Base-by-base conservation (phyloP, 2,888 invertebrate species). In the Melinopterus prodromus region DNA sequence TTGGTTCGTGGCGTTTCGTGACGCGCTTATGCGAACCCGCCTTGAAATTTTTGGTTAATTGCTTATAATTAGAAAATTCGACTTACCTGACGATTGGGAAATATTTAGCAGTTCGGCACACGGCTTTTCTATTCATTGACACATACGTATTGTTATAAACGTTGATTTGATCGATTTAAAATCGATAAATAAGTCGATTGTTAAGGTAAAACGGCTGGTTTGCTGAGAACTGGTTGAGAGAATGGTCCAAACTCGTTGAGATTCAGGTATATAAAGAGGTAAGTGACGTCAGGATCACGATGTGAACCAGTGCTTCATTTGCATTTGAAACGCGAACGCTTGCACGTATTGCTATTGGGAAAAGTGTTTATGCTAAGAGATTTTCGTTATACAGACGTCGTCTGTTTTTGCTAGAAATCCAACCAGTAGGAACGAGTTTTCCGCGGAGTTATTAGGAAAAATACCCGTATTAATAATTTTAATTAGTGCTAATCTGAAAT, bases 81-180 rank as follows among this genome's bases (percentile, higher is more conserved):
- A 83, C 83, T 85, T 86, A 89, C 90, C 89, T 89, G 79, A 89
- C 86, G 83, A 88, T 86, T 86, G 87, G 87, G 82, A 88, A 87
- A 84, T 88, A 87, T 84, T 88, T 88, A 77, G 87, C 87, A 82
- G 85, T 88, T 75, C 87, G 88, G 82, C 87, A 87, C 83, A 87
- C 82, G 84, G 87, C 84, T 87, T 86, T 85, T 84, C 85, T 82
- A 85, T 86, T 89, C 90, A 90, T 90, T 89, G 89, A 89, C 90
- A 90, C 90, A 89, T 88, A 87, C 83, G 16, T 77, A 76, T 76
- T 26, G 26, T 72, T 37, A 38, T 79, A 76, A 69, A 15, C n/a
- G 36, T 38, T 38, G 15, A 79, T 77, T 72, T 53, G 75, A 72
- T 72, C 75, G 71, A 71, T 77, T 77, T 16, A 2, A 16, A 77